Evolutionary conservation across 2,113 vertebrate species (phyloP).

Genomic region (Orientallactaga bullata): DNA sequence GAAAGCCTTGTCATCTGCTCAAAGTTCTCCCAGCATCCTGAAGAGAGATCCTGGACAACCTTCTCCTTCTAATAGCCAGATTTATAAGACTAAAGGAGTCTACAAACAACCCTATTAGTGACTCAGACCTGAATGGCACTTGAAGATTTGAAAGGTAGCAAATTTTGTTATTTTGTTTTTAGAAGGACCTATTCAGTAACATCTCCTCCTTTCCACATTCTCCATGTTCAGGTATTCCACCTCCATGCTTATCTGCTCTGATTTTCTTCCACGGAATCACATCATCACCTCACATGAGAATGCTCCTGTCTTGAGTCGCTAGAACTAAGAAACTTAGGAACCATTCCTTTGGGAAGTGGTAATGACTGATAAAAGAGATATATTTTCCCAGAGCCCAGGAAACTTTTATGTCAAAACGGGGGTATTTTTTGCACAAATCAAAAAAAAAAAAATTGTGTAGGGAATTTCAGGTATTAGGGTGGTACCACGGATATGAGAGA

Average conservation of each 20-base stretch:
- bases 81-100: neutral
- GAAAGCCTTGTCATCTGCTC: slow-evolving; percentile 12
- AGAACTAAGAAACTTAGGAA: slow-evolving; percentile 52
- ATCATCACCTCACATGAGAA: neutral
- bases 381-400: neutral
- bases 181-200: neutral
- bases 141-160: slow-evolving; percentile 47
- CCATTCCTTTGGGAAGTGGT: neutral
- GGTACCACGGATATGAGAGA: neutral
- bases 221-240: slow-evolving; percentile 27
- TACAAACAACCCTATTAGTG: slow-evolving; percentile 35
- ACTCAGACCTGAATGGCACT: neutral
- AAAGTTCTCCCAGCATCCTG: slow-evolving; percentile 21
- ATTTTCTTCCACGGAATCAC: slow-evolving; percentile 15
- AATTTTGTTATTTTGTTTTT: slow-evolving; percentile 39
- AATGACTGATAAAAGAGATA: slow-evolving; percentile 33
- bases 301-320: neutral
- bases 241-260: neutral
- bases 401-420: slow-evolving; percentile 22
- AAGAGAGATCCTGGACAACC: neutral
- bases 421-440: slow-evolving; percentile 2
- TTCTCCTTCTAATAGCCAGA: neutral
- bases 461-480: slow-evolving; percentile 5
- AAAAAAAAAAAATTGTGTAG: neutral
- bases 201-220: slow-evolving; percentile 7